Base-by-base conservation (phyloP, 2,797 vertebrate species). In the Phrynocephalus forsythii region DNA sequence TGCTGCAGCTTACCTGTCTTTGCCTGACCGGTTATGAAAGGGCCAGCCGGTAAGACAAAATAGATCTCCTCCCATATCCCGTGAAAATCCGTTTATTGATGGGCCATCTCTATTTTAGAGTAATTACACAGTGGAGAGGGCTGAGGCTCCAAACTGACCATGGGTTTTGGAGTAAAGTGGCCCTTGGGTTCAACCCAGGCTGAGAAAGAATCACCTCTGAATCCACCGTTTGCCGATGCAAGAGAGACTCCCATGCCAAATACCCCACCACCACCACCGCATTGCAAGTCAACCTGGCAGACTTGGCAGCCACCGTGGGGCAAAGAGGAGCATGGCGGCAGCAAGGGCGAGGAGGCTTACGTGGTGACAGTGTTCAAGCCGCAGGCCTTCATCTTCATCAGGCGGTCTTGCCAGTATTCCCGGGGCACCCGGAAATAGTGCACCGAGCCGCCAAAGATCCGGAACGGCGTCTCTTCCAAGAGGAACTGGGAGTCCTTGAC, bases 311-410 rank as follows among this genome's bases (percentile, higher is more conserved):
- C 56, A 11, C 75, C 10, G 69, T 11, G 28, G 22, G 44, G 48
- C 6, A 26, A 26, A 50, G 75, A 22, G 3, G 18, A 18, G 30
- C 1, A 68, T 66, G 76, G 72, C 28, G 13, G 3, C 30, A 85
- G 76, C 0, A 10, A 72, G 75, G 50, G 18, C 52, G 11, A 1
- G 2, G 11, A 82, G 8, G 93, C 98, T 83, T 95, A 99, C 99
- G 97, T 99, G 0, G 98, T 98, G 90, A 99, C 96, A 1, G 98
- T 99, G 95, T 99, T 99, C 89, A 99, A 95, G 87, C 99, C 98
- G 79, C 98, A 98, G 0, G 98, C 98, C 95, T 97, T 98, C 97
- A 99, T 98, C 91, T 99, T 99, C 63, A 97, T 87, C 97, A 99
- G 95, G 0, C 98, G 97, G 91, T 99, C 98, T 60, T 94, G 97